Evolutionary conservation across 2,113 vertebrate species (phyloP).

Genomic region (Ibidorhyncha struthersii): DNA sequence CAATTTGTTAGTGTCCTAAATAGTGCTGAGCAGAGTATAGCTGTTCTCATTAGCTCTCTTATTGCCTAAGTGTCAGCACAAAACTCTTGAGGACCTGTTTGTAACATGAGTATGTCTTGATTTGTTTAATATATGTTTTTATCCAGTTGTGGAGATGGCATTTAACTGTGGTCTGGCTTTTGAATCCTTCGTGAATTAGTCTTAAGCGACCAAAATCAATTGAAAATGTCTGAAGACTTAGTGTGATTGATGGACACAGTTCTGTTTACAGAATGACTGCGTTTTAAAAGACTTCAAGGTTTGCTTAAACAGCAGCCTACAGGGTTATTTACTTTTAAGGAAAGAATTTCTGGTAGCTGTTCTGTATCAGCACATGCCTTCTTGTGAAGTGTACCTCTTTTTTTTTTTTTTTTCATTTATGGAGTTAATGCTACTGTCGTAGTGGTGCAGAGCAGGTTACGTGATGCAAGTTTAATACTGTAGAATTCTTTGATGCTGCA

Average conservation of each 20-base stretch:
- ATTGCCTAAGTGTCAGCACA: neutral
- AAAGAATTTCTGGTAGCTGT: neutral
- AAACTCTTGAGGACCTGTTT: slow-evolving; percentile 6
- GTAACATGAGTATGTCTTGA: neutral
- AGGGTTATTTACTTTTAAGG: neutral
- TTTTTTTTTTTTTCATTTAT: neutral
- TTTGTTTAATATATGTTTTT: slow-evolving; percentile 28
- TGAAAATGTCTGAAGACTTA: slow-evolving; percentile 7
- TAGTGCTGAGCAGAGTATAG: neutral
- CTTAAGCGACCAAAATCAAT: slow-evolving; percentile 28
- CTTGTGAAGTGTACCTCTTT: neutral
- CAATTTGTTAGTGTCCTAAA: neutral
- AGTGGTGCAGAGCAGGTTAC: neutral
- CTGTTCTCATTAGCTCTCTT: slow-evolving; percentile 10
- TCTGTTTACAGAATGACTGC: neutral
- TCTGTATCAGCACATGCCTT: neutral
- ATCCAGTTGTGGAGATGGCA: neutral
- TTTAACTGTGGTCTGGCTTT: neutral
- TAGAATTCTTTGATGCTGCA: neutral
- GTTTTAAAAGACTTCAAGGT: slow-evolving; percentile 11
- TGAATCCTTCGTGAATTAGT: neutral
- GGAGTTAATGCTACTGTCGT: neutral
- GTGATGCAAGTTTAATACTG: neutral
- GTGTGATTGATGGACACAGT: neutral
- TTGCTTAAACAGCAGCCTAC: neutral